phyloP scores from a whole-genome alignment of 1,140 invertebrate species.

The Drosophila tsacasi region DNA sequence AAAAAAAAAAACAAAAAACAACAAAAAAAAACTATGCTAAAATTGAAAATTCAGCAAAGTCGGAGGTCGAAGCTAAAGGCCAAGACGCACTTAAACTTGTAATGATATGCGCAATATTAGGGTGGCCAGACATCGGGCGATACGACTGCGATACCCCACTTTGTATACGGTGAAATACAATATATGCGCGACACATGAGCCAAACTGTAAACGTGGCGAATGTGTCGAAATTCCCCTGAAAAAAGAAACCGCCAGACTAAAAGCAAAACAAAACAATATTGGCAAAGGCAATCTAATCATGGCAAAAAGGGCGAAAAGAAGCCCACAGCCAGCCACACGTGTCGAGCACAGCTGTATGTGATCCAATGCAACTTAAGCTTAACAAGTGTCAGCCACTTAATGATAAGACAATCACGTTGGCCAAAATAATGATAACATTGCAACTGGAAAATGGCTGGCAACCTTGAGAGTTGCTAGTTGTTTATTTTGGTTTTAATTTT shows the following conservation, averaged over 20 bases:
- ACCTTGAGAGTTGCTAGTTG: conserved; percentile 25
- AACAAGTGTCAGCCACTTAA: conserved; percentile 10
- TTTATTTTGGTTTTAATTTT: conserved; percentile 32
- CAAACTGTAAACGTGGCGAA: conserved; percentile 19
- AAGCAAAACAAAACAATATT: conserved; percentile 25
- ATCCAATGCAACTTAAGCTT: conserved; percentile 20
- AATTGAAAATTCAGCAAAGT: conserved; percentile 29
- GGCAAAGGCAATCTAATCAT: conserved; percentile 34
- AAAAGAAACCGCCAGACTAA: conserved; percentile 13
- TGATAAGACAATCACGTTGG: conserved; percentile 18
- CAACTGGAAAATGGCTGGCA: conserved; percentile 16
- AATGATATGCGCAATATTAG: conserved; percentile 42
- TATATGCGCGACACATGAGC: conserved; percentile 4
- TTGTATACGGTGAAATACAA: neutral
- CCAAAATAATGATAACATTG: conserved; percentile 11
- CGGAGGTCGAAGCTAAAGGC: conserved; percentile 37
- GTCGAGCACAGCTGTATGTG: conserved; percentile 4
- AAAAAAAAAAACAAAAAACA: too few species aligned
- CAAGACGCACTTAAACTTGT: conserved; percentile 39
- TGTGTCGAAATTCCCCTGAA: conserved; percentile 26
- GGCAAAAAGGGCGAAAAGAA: conserved; percentile 5
- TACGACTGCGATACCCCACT: neutral
- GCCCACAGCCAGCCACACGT: conserved; percentile 17
- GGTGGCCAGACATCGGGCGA: conserved; percentile 32
- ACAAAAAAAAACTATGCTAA: conserved; percentile 3